Conservation (phyloP, 2,113 vertebrate genomes). For the Myotis lucifugus region DNA sequence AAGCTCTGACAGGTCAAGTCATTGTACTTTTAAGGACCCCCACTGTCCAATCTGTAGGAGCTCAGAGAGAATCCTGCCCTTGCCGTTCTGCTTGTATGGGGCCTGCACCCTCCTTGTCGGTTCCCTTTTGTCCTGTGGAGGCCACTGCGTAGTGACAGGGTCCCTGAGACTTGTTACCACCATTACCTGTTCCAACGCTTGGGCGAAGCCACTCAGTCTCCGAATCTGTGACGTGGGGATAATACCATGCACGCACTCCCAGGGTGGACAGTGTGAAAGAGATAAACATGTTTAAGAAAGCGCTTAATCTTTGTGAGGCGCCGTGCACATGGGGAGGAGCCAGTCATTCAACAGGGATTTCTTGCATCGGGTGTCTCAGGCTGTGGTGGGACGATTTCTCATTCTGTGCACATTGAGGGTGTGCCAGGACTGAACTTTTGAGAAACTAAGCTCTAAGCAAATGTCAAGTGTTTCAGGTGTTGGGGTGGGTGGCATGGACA, state of each 20-base stretch:
- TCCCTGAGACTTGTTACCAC: neutral
- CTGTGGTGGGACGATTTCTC: neutral
- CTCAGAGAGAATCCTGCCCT: neutral
- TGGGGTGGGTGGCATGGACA: neutral
- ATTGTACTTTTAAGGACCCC: neutral
- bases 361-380: neutral
- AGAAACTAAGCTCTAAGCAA: neutral
- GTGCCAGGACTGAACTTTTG: neutral
- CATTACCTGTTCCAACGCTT: neutral
- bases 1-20: neutral
- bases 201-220: neutral
- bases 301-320: neutral
- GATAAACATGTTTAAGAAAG: neutral
- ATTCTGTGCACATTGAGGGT: neutral
- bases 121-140: neutral
- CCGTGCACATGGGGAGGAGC: fast-evolving
- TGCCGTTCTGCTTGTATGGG: fast-evolving
- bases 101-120: fast-evolving
- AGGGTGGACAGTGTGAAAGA: neutral
- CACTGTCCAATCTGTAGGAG: neutral
- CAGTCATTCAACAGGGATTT: neutral
- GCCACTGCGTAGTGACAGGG: fast-evolving
- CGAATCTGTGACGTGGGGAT: neutral
- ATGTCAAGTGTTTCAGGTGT: neutral
- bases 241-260: neutral